Evolutionary conservation across 2,888 invertebrate genomes (phyloP).

Genomic region (Drosophila paracracens): DNA sequence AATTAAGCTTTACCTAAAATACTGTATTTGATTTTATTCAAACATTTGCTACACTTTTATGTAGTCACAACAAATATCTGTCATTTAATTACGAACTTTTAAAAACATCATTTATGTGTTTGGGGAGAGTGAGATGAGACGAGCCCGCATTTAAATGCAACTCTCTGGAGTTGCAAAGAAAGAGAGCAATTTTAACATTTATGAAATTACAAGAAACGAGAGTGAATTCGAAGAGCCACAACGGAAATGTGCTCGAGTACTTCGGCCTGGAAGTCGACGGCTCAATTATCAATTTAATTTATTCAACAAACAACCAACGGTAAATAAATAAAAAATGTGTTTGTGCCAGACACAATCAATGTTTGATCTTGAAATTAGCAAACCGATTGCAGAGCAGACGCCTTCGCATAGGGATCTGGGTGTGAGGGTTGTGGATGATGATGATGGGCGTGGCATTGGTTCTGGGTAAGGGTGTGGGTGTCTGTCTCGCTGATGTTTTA

Average conservation of each 20-base stretch:
- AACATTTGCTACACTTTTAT: neutral
- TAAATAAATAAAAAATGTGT: conserved; percentile 50
- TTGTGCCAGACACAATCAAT: conserved; percentile 51
- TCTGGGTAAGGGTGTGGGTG: neutral
- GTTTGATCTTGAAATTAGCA: conserved; percentile 58
- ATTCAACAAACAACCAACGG: conserved; percentile 48
- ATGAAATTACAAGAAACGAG: conserved; percentile 11
- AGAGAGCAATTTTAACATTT: conserved; percentile 4
- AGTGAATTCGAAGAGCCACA: conserved; percentile 15
- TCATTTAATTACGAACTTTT: neutral
- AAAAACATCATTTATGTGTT: neutral
- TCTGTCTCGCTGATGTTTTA: conserved; percentile 58
- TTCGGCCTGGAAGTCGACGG: conserved; percentile 10
- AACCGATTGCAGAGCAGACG: conserved; percentile 39
- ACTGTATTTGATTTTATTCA: neutral
- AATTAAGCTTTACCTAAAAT: neutral
- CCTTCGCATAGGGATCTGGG: conserved; percentile 13
- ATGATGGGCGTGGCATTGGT: conserved; percentile 25
- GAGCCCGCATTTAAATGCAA: conserved; percentile 30
- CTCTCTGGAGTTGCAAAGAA: conserved; percentile 18
- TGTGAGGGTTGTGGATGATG: conserved; percentile 16
- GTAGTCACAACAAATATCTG: neutral
- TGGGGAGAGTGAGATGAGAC: neutral
- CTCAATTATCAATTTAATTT: conserved; percentile 66
- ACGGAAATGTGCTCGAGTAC: conserved; percentile 36